Conservation (phyloP, 2,797 vertebrate genomes). For the Bovichtus diacanthus region DNA sequence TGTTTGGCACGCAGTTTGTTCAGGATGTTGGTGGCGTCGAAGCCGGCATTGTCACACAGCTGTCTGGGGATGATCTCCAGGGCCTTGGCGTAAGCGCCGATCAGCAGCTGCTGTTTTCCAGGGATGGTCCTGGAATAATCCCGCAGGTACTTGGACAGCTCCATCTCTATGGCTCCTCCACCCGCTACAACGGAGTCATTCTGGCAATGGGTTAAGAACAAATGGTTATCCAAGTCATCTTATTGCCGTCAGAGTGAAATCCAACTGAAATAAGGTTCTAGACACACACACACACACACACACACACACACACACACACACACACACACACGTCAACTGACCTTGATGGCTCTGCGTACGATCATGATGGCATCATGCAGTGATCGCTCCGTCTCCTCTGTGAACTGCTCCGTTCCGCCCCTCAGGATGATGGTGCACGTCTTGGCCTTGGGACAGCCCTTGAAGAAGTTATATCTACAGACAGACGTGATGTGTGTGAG, state of each 20-base stretch:
- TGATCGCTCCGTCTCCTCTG: conserved; percentile 97
- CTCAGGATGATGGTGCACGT: conserved; percentile 97
- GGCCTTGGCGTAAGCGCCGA: conserved; percentile 96
- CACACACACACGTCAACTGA: conserved; percentile 46
- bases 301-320: background rate
- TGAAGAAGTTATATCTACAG: conserved; percentile 96
- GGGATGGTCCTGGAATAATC: conserved; percentile 98
- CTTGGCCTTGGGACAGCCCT: conserved; percentile 94
- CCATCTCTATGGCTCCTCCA: conserved; percentile 98
- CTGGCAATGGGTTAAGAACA: conserved; percentile 76
- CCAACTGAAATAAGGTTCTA: background rate
- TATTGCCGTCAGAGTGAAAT: background rate
- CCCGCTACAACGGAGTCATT: conserved; percentile 96
- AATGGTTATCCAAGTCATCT: too few relatives aligned
- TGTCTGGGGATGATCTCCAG: conserved; percentile 97
- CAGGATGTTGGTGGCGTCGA: conserved; percentile 98
- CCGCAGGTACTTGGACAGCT: conserved; percentile 94
- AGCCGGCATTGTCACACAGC: conserved; percentile 98
- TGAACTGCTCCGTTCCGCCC: conserved; percentile 97
- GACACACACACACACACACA: too few relatives aligned
- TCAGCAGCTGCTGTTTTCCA: conserved; percentile 97
- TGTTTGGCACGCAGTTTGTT: conserved; percentile 97
- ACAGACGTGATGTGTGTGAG: background rate
- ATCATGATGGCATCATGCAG: conserved; percentile 99
- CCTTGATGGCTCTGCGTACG: conserved; percentile 97